These are phyloP conservation scores for Ptilorrhoa leucosticta DNA, from an alignment of 2,113 vertebrate species.

Conservation along the genomic window DNA sequence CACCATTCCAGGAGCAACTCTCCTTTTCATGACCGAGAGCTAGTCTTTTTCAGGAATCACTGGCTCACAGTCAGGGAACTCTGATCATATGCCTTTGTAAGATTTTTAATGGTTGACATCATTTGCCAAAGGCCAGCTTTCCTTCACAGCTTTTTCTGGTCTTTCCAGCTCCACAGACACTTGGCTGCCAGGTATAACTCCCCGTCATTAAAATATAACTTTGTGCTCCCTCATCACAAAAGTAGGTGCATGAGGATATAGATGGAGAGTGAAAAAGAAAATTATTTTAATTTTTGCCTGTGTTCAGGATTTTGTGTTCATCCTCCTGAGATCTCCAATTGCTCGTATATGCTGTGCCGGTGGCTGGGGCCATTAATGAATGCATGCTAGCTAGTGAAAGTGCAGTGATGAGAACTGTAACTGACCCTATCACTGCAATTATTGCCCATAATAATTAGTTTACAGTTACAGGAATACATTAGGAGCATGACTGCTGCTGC, in stretches of 20 bases:
- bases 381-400: neutral
- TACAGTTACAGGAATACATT: neutral
- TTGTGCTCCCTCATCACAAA: neutral
- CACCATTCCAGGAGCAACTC: conserved; percentile 25
- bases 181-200: neutral
- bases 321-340: neutral
- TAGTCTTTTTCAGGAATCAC: conserved; percentile 50
- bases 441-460: conserved; percentile 12
- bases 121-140: conserved; percentile 45
- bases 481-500: neutral
- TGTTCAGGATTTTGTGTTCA: neutral
- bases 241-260: neutral
- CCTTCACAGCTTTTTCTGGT: conserved; percentile 1
- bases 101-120: conserved; percentile 42
- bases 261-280: neutral
- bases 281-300: neutral
- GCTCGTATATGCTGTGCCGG: neutral
- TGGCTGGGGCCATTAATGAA: neutral
- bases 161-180: neutral
- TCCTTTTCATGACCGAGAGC: conserved; percentile 48
- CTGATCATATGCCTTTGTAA: conserved; percentile 43
- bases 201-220: neutral
- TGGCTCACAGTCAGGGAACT: conserved; percentile 37
- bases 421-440: neutral
- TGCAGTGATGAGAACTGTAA: neutral